Conservation (phyloP, 2,797 vertebrate genomes). For the Sciurus carolinensis region DNA sequence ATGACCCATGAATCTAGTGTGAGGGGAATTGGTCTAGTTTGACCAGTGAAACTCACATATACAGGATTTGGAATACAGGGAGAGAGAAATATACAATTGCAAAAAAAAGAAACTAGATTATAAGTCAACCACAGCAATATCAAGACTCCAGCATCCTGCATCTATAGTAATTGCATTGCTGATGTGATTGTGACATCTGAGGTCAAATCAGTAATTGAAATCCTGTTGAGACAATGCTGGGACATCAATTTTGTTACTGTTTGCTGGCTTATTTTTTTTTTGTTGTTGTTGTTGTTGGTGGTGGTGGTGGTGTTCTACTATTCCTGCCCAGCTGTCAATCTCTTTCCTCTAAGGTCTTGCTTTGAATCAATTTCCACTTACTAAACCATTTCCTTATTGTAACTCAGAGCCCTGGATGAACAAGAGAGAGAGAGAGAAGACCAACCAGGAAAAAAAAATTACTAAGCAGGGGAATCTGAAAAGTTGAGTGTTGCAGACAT, state of each 20-base stretch:
- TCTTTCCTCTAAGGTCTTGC: neutral
- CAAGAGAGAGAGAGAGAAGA: too few species aligned
- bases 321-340: neutral
- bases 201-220: neutral
- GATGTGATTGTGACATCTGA: neutral
- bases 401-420: neutral
- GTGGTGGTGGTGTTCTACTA: too few species aligned
- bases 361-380: neutral
- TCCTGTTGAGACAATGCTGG: too few species aligned
- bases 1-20: neutral
- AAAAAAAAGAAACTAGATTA: neutral
- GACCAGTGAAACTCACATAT: neutral
- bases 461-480: too few species aligned
- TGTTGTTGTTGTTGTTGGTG: too few species aligned
- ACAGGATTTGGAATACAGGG: neutral
- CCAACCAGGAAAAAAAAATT: neutral
- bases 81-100: too few species aligned
- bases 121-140: too few species aligned
- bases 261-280: too few species aligned
- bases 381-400: neutral
- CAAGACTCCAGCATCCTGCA: neutral
- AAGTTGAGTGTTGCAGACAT: accelerated
- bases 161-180: neutral
- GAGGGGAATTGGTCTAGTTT: too few species aligned
- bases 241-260: too few species aligned